Evolutionary conservation across 2,888 invertebrate genomes (phyloP).

Genomic region (Epinotia brunnichana): DNA sequence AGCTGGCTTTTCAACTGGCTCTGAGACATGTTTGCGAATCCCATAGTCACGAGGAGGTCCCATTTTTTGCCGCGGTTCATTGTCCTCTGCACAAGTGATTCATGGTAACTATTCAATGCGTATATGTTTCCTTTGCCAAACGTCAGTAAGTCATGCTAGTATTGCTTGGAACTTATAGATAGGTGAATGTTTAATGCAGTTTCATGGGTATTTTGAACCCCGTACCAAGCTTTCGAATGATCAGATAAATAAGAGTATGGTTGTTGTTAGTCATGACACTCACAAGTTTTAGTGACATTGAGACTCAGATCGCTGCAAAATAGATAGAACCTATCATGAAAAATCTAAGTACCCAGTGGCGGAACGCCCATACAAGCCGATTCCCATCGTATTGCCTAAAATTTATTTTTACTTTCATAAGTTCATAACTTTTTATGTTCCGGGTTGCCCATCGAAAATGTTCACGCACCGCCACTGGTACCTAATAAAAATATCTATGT

Average conservation of each 20-base stretch:
- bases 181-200: neutral
- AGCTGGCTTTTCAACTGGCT: constrained; percentile 13
- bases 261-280: neutral
- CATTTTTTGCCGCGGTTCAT: constrained; percentile 41
- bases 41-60: constrained; percentile 41
- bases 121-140: constrained; percentile 18
- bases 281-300: neutral
- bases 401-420: too few species aligned
- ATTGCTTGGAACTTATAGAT: neutral
- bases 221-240: neutral
- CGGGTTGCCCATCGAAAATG: too few species aligned
- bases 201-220: constrained; percentile 8
- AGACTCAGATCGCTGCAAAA: neutral
- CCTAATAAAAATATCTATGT: too few species aligned
- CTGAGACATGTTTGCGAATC: constrained; percentile 26
- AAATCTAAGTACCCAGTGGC: neutral
- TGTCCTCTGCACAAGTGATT: constrained; percentile 34
- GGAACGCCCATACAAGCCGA: too few species aligned
- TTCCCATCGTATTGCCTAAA: too few species aligned
- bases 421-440: too few species aligned
- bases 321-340: neutral
- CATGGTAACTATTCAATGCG: constrained; percentile 29
- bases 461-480: too few species aligned
- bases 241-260: neutral
- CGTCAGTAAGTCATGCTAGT: constrained; percentile 11